Evolutionary conservation across 2,888 invertebrate species (phyloP).

Genomic region (Cephus pulcher): DNA sequence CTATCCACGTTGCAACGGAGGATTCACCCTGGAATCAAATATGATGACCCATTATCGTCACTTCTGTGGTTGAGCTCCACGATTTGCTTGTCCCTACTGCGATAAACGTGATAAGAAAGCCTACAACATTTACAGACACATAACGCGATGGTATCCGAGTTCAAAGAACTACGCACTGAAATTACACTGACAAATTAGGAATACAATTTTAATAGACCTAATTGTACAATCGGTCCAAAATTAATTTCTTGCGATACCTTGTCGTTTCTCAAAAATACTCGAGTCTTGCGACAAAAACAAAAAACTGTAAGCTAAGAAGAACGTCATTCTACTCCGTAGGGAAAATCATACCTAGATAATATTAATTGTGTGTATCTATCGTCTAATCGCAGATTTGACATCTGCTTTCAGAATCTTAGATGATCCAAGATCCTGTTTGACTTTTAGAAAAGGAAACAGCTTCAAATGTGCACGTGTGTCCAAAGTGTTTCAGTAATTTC

Average conservation of each 20-base stretch:
- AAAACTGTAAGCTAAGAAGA: too few relatives aligned
- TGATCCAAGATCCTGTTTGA: too few relatives aligned
- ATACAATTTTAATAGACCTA: too few relatives aligned
- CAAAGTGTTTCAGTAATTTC: conserved; percentile 15
- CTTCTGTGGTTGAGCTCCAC: conserved; percentile 53
- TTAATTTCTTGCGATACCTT: too few relatives aligned
- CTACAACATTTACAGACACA: conserved; percentile 52
- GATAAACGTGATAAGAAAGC: conserved; percentile 47
- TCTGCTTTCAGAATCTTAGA: too few relatives aligned
- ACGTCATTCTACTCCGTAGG: too few relatives aligned
- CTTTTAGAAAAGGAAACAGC: neutral
- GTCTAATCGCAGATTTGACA: too few relatives aligned
- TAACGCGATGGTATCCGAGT: conserved; percentile 47
- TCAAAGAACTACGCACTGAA: conserved; percentile 37
- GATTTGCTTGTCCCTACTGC: conserved; percentile 53
- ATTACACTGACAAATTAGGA: conserved; percentile 30
- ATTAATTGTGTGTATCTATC: too few relatives aligned
- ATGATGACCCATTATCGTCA: conserved; percentile 49
- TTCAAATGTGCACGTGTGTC: neutral
- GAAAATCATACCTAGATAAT: too few relatives aligned
- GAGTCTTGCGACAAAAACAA: too few relatives aligned
- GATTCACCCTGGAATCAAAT: conserved; percentile 40
- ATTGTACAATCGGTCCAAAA: too few relatives aligned
- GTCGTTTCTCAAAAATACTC: too few relatives aligned
- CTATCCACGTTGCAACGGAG: conserved; percentile 29